phyloP scores from a whole-genome alignment of 2,888 invertebrate genomes.

The Galeopsomyia nigrocyanea region DNA sequence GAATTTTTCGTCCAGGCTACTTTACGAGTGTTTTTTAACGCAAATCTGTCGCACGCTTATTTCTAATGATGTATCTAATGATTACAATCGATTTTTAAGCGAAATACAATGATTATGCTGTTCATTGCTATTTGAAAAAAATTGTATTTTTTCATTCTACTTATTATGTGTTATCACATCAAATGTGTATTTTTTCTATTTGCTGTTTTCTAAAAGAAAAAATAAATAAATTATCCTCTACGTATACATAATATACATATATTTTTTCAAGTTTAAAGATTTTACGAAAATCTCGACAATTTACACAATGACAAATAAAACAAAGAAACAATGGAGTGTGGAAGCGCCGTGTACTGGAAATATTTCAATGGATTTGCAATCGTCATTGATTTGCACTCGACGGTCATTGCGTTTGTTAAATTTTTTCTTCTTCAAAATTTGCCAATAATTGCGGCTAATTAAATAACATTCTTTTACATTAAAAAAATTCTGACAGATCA shows the following conservation, averaged over 20 bases:
- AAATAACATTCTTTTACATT: too few species aligned
- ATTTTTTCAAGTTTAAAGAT: slow-evolving; percentile 27
- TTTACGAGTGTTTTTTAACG: slow-evolving; percentile 18
- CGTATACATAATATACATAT: slow-evolving; percentile 6
- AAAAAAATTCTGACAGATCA: too few species aligned
- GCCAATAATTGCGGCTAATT: too few species aligned
- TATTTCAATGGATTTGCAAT: slow-evolving; percentile 40
- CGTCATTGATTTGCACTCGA: not conserved
- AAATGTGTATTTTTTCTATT: slow-evolving; percentile 20
- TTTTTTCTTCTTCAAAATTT: too few species aligned
- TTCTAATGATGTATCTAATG: not conserved
- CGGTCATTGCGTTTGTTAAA: too few species aligned
- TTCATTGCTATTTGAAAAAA: slow-evolving; percentile 2
- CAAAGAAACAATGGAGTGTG: slow-evolving; percentile 2
- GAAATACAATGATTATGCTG: not conserved
- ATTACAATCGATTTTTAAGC: slow-evolving; percentile 22
- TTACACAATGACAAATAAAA: slow-evolving; percentile 34
- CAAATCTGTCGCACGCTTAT: slow-evolving; percentile 1
- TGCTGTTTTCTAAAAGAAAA: not conserved
- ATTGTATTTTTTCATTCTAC: slow-evolving; percentile 11
- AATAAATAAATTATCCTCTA: not conserved
- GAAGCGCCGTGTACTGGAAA: slow-evolving; percentile 6
- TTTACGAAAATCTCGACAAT: slow-evolving; percentile 35
- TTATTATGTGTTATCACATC: slow-evolving; percentile 1
- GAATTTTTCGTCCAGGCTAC: slow-evolving; percentile 29